Conservation (phyloP, 2,113 vertebrate genomes). For the Myiozetetes cayanensis region DNA sequence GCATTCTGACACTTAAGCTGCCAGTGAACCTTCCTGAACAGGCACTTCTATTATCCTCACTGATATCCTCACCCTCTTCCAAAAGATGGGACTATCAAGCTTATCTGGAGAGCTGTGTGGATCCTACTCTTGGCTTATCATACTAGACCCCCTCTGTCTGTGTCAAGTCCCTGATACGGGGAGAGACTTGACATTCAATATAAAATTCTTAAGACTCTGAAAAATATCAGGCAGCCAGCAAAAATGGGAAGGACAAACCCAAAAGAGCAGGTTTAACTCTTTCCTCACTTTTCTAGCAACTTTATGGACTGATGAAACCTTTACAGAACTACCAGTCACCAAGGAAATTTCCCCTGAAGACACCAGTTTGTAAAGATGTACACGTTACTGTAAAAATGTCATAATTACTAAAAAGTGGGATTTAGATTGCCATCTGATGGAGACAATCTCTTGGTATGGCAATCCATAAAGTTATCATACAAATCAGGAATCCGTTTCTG, state of each 20-base stretch:
- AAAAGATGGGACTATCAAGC: background rate
- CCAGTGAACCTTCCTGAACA: background rate
- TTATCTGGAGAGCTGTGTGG: background rate
- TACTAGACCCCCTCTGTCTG: background rate
- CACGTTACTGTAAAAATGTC: background rate
- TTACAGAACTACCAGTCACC: background rate
- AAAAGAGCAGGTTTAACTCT: background rate
- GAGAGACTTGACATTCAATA: background rate
- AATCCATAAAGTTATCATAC: background rate
- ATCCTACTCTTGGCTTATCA: background rate
- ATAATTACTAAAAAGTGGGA: background rate
- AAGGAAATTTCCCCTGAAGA: background rate
- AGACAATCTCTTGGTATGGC: background rate
- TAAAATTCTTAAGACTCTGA: background rate
- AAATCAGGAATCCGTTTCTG: background rate
- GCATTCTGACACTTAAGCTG: background rate
- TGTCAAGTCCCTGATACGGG: fast-evolving
- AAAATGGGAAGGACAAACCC: background rate
- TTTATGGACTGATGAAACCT: background rate
- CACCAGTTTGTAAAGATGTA: background rate
- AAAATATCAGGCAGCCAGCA: background rate
- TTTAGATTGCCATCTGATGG: background rate
- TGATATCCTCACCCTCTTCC: background rate
- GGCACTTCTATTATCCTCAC: background rate
- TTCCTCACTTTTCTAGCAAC: background rate